Conservation (phyloP, 2,113 vertebrate genomes). For the Psammodynastes pulverulentus region DNA sequence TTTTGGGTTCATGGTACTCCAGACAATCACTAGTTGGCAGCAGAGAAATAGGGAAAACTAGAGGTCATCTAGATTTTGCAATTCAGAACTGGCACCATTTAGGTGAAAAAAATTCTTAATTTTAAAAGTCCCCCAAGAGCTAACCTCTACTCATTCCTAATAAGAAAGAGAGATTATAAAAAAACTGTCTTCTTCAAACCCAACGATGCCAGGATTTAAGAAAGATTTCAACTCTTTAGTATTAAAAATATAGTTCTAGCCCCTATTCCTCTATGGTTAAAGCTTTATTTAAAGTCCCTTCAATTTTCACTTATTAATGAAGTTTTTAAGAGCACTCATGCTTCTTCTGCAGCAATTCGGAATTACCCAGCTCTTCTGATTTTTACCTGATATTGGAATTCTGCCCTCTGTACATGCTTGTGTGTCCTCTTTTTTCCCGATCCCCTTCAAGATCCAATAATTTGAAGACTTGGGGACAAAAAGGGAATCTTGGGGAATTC, state of each 20-base stretch:
- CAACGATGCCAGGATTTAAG: neutral
- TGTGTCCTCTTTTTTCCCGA: neutral
- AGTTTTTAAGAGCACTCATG: neutral
- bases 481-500: neutral
- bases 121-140: neutral
- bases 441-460: neutral
- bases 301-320: neutral
- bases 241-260: neutral
- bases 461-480: neutral
- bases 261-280: neutral
- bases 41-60: neutral
- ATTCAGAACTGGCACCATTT: neutral
- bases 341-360: neutral
- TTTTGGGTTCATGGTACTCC: neutral
- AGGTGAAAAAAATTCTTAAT: neutral
- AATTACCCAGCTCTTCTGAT: neutral
- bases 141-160: neutral
- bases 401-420: neutral
- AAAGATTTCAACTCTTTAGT: neutral
- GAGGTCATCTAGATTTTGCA: neutral
- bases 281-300: neutral
- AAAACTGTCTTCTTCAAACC: neutral
- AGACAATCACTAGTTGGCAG: neutral
- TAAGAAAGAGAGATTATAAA: neutral
- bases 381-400: neutral